These are phyloP conservation scores for Scarus forsteni DNA, from an alignment of 2,797 vertebrate species.

Conservation along the genomic window DNA sequence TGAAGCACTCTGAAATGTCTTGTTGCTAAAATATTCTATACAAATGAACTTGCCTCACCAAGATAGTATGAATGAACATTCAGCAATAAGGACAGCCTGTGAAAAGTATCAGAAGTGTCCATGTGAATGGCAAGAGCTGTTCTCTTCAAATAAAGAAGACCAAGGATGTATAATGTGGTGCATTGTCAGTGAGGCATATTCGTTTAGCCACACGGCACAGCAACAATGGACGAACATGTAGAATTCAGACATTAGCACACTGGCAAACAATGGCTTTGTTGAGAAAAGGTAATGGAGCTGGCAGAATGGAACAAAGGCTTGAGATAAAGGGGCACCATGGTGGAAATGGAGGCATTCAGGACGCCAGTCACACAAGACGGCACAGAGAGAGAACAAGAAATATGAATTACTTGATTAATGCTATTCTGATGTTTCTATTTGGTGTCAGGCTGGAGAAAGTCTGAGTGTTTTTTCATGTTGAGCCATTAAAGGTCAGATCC, in stretches of 20 bases:
- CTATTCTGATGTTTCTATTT: conserved; percentile 30
- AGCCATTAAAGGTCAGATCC: background rate
- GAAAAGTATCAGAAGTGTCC: conserved; percentile 59
- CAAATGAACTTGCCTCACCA: too few species aligned
- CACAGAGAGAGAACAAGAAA: conserved; percentile 19
- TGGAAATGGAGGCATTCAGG: conserved; percentile 62
- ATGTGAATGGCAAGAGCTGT: conserved; percentile 73
- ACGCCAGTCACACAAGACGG: conserved; percentile 34
- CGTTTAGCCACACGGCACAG: conserved; percentile 70
- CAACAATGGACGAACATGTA: conserved; percentile 79
- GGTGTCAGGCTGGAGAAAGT: conserved; percentile 9
- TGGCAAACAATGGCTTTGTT: conserved; percentile 78
- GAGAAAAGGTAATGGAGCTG: conserved; percentile 83
- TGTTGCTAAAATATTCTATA: too few species aligned
- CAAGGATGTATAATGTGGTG: conserved; percentile 75
- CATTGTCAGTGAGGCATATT: conserved; percentile 73
- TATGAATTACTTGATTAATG: conserved; percentile 7
- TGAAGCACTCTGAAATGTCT: too few species aligned
- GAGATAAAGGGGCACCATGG: conserved; percentile 73
- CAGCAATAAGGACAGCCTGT: conserved; percentile 62
- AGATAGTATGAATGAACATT: conserved; percentile 39
- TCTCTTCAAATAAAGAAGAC: conserved; percentile 80
- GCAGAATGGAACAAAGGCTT: conserved; percentile 65
- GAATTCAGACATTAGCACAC: conserved; percentile 80
- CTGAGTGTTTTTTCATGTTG: background rate